Conservation (phyloP, 1,140 invertebrate species). For the Brachionus sp. region DNA sequence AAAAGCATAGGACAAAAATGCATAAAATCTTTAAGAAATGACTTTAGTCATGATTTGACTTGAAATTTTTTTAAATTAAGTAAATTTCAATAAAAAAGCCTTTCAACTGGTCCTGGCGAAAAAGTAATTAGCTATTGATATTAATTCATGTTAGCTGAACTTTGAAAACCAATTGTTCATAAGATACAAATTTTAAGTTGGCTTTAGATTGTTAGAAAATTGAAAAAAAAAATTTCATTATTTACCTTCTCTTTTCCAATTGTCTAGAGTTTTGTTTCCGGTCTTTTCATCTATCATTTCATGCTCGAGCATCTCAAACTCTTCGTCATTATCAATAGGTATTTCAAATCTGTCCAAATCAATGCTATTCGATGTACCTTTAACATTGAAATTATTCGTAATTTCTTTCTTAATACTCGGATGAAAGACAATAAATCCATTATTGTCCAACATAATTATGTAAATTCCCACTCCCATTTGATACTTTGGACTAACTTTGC, state of each 20-base stretch:
- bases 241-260: conserved; percentile 43
- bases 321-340: conserved; percentile 37
- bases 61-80: too few species aligned
- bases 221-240: background rate
- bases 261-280: conserved; percentile 19
- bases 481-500: conserved; percentile 39
- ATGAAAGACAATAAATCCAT: conserved; percentile 44
- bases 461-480: conserved; percentile 39
- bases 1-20: too few species aligned
- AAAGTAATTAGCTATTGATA: too few species aligned
- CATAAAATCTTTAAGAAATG: too few species aligned
- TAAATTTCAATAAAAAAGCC: too few species aligned
- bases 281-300: conserved; percentile 32
- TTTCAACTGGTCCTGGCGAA: too few species aligned
- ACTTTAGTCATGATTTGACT: too few species aligned
- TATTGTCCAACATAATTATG: conserved; percentile 40
- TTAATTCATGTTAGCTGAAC: too few species aligned
- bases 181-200: background rate
- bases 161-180: too few species aligned
- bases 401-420: conserved; percentile 44
- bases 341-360: conserved; percentile 41
- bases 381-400: conserved; percentile 15
- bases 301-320: conserved; percentile 32
- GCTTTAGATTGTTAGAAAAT: too few species aligned
- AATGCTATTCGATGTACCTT: conserved; percentile 39